Base-by-base conservation (phyloP, 2,888 invertebrate species). In the Agrypnus murinus region DNA sequence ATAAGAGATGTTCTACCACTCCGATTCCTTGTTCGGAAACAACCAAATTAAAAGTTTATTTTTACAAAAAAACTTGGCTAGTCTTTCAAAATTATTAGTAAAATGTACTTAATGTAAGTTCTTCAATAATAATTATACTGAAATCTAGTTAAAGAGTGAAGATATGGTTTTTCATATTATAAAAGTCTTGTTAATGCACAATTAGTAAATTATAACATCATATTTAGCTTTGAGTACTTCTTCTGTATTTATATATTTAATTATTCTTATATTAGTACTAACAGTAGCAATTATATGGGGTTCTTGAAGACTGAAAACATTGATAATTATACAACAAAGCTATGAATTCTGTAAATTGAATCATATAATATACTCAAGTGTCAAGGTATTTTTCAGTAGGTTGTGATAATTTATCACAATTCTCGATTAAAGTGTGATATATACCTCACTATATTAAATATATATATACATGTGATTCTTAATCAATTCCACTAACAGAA, bases 121-220 rank as follows among this genome's bases (percentile, higher is more conserved):
- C 2, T 14, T 12, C 14, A 45, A 15, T 48, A 19, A 25, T 14
- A 14, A 5, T 14, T 31, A 8, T 48, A 6, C 17, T 48, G 4
- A 48, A 43, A 43, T 43, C 15, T 1, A 43, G 15, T 46, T 17
- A 19, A 17, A 17, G 17, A 46, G 19, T 46, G 10, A 46, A 19
- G 10, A 19, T 19, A 19, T 1, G 1, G 1, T 53, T 53, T 53
- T 32, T n/a, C 32, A 53, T 14, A 32, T 31, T 32, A 53, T 14
- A 53, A 32, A 53, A 48, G 48, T n/a, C 48, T 48, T 48, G 12
- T 48, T n/a, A n/a, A 43, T 43, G 14, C 43, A 48, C 10, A 10
- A 9, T 48, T 48, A 31, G 12, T 2, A 48, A 3, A 53, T 12
- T 34, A 53, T 32, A 53, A 53, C 53, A 53, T 32, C 53, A 53